Evolutionary conservation across 2,113 vertebrate genomes (phyloP).

Genomic region (Xyliphius kryptos): DNA sequence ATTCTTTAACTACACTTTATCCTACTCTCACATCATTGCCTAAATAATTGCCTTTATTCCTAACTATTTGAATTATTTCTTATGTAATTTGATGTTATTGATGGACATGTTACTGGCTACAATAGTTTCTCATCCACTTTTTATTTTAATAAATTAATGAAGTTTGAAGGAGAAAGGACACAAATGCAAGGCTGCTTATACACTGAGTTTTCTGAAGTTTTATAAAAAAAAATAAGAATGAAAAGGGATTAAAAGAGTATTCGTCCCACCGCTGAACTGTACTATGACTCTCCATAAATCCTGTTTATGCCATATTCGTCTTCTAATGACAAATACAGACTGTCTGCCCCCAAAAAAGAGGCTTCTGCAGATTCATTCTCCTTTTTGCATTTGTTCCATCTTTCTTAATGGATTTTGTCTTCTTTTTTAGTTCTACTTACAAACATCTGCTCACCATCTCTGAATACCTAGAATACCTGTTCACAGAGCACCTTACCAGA

Average conservation of each 20-base stretch:
- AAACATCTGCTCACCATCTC: slow-evolving; percentile 50
- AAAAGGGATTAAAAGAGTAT: background rate
- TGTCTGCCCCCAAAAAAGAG: slow-evolving; percentile 47
- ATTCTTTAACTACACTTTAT: background rate
- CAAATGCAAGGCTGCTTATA: background rate
- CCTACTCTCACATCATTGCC: background rate
- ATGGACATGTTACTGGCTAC: background rate
- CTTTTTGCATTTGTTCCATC: slow-evolving; percentile 52
- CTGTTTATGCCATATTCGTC: slow-evolving; percentile 56
- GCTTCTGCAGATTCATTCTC: slow-evolving; percentile 45
- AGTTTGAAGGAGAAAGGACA: too few species aligned
- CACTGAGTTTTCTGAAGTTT: background rate
- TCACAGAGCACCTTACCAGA: background rate
- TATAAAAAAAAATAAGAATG: background rate
- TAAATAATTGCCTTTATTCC: background rate
- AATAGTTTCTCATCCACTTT: background rate
- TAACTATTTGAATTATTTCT: background rate
- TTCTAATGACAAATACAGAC: slow-evolving; percentile 61
- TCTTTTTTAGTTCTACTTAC: slow-evolving; percentile 32
- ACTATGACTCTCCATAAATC: slow-evolving; percentile 42
- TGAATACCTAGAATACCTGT: slow-evolving; percentile 58
- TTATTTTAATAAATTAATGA: background rate
- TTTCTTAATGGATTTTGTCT: slow-evolving; percentile 32
- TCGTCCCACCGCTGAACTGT: slow-evolving; percentile 19
- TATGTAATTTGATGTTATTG: background rate